Evolutionary conservation across 2,797 vertebrate species (phyloP).

Genomic region (Catostomus latipinnis): DNA sequence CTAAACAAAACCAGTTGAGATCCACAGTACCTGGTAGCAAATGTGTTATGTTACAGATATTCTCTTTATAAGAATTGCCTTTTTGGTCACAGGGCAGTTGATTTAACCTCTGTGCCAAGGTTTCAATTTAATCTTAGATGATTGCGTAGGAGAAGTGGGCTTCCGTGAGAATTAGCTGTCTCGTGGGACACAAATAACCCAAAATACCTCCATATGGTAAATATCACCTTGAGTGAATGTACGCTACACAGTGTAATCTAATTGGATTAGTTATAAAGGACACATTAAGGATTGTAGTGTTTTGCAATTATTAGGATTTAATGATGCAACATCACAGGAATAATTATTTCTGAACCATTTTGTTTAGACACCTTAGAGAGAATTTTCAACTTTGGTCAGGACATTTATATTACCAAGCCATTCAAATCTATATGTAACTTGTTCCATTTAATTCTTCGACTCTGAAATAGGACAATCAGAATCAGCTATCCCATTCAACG

Average conservation of each 20-base stretch:
- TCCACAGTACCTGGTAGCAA: too few species aligned
- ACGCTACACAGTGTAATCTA: background rate
- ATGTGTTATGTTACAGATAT: background rate
- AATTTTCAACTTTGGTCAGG: slow-evolving; percentile 8
- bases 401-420: background rate
- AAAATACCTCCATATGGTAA: background rate
- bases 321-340: background rate
- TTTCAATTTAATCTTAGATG: slow-evolving; percentile 25
- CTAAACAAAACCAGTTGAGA: too few species aligned
- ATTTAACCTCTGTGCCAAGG: slow-evolving; percentile 31
- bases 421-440: slow-evolving; percentile 15
- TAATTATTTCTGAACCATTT: background rate
- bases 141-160: slow-evolving; percentile 21
- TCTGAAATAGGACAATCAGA: slow-evolving; percentile 26
- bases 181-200: slow-evolving; percentile 5
- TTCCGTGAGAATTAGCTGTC: slow-evolving; percentile 38
- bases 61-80: background rate
- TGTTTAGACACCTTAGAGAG: slow-evolving; percentile 40
- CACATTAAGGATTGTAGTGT: background rate
- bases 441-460: slow-evolving; percentile 26
- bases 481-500: slow-evolving; percentile 17
- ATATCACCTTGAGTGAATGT: slow-evolving; percentile 1
- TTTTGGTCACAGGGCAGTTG: background rate
- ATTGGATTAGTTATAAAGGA: slow-evolving; percentile 4
- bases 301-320: background rate